Conservation (phyloP, 1,140 invertebrate genomes). For the Camponotus floridanus region DNA sequence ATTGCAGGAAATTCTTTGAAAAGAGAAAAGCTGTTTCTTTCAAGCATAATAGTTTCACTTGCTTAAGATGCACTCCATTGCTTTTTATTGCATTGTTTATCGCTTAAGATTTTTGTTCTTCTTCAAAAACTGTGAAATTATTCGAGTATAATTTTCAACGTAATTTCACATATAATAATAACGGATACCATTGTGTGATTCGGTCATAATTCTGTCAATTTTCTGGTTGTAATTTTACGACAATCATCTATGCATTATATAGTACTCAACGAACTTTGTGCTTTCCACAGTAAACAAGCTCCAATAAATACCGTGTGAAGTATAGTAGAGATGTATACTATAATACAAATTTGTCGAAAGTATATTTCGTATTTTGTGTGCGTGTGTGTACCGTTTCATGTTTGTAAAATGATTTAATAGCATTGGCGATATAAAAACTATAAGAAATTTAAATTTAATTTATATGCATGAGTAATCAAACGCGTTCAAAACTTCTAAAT, state of each 20-base stretch:
- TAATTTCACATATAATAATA: neutral
- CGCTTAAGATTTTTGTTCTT: slow-evolving; percentile 4
- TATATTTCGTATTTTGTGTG: slow-evolving; percentile 25
- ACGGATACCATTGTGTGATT: neutral
- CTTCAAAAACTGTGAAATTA: slow-evolving; percentile 53
- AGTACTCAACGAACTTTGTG: slow-evolving; percentile 25
- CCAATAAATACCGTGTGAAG: slow-evolving; percentile 58
- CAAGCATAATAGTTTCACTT: slow-evolving; percentile 4
- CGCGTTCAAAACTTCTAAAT: neutral
- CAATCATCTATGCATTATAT: slow-evolving; percentile 23
- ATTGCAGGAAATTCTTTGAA: neutral
- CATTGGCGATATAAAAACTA: neutral
- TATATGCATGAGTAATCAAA: neutral
- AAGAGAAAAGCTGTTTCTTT: neutral
- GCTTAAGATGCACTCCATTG: neutral
- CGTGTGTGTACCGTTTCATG: too few species aligned
- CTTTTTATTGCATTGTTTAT: neutral
- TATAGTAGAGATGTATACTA: neutral
- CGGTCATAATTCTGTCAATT: slow-evolving; percentile 41
- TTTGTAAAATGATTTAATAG: slow-evolving; percentile 23
- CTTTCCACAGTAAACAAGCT: slow-evolving; percentile 57
- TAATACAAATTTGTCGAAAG: slow-evolving; percentile 37
- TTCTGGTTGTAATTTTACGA: slow-evolving; percentile 43
- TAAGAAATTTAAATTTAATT: slow-evolving; percentile 18
- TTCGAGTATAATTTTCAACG: slow-evolving; percentile 6